Conservation (phyloP, 2,888 invertebrate genomes). For the Mycalesis mineus region DNA sequence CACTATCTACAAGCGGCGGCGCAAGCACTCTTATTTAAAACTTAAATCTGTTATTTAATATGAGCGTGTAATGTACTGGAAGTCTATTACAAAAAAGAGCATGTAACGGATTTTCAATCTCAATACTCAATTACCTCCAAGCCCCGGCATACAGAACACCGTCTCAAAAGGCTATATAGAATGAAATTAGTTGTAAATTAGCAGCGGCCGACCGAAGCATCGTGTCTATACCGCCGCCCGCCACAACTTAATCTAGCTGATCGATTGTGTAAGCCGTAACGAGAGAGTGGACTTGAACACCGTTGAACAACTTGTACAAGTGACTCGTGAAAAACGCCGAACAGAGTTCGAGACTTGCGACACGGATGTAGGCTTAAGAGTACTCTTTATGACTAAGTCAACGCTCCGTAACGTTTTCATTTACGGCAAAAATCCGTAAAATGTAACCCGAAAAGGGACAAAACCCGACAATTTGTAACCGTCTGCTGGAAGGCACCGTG, state of each 20-base stretch:
- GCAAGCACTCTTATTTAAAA: no score
- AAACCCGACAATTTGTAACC: constrained; percentile 23
- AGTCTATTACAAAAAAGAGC: no score
- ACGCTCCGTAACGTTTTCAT: neutral
- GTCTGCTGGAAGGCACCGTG: constrained; percentile 27
- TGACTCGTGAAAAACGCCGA: no score
- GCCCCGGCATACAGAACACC: neutral
- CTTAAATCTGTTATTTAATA: no score
- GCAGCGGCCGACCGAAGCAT: constrained; percentile 25
- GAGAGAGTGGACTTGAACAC: constrained; percentile 12
- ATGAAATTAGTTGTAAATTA: constrained; percentile 28
- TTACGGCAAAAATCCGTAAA: neutral
- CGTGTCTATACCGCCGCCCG: constrained; percentile 7
- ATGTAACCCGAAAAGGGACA: neutral
- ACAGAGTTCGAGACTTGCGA: no score
- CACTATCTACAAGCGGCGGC: no score
- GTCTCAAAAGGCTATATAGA: neutral
- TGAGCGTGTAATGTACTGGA: no score
- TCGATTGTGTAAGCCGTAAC: constrained; percentile 24
- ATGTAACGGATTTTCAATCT: no score
- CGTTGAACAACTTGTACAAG: neutral
- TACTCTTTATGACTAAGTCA: no score
- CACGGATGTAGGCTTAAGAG: no score
- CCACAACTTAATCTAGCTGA: constrained; percentile 28
- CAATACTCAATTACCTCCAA: constrained; percentile 1